A percentile compares a stretch with the other conserved stretches of the same genome.
phyloP scores from a whole-genome alignment of 2,888 invertebrate genomes.

The Pyrocoelia pectoralis region DNA sequence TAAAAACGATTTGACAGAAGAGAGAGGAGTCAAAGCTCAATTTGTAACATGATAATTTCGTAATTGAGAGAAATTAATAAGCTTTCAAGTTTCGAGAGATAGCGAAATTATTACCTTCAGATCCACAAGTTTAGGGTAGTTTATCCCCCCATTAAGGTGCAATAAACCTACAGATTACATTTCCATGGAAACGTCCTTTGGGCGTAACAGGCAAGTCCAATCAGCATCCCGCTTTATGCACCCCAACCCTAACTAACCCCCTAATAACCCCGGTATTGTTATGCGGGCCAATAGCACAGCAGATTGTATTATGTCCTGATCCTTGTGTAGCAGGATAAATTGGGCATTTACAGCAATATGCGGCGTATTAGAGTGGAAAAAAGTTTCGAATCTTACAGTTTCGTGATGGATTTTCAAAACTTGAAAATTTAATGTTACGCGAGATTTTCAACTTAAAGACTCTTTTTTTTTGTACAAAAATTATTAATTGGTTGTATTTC shows the following conservation, averaged over 20 bases:
- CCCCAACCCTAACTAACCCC: conserved; percentile 35
- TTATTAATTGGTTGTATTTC: no score
- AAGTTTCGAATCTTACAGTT: conserved; percentile 43
- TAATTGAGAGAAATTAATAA: background rate
- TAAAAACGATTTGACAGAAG: background rate
- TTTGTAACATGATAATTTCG: background rate
- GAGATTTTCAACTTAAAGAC: no score
- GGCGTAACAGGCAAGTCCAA: conserved; percentile 36
- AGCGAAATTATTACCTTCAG: conserved; percentile 23
- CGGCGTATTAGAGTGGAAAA: conserved; percentile 55
- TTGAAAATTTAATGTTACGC: no score
- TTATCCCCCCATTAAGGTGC: conserved; percentile 37
- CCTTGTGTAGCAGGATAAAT: conserved; percentile 40
- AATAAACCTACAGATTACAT: conserved; percentile 39
- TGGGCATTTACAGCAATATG: conserved; percentile 51
- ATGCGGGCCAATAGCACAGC: conserved; percentile 38
- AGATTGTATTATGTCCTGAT: conserved; percentile 40
- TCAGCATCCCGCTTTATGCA: conserved; percentile 30
- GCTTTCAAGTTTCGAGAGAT: background rate
- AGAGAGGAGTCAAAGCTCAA: background rate
- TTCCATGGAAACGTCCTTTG: conserved; percentile 35
- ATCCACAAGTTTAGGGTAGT: conserved; percentile 35
- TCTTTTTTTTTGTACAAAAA: no score
- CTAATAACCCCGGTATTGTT: conserved; percentile 40
- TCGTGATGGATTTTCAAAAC: conserved; percentile 12